Percentiles rank a stretch among this genome's conserved stretches.
phyloP scores from a whole-genome alignment of 2,888 invertebrate species.

The Eristalinus aeneus region DNA sequence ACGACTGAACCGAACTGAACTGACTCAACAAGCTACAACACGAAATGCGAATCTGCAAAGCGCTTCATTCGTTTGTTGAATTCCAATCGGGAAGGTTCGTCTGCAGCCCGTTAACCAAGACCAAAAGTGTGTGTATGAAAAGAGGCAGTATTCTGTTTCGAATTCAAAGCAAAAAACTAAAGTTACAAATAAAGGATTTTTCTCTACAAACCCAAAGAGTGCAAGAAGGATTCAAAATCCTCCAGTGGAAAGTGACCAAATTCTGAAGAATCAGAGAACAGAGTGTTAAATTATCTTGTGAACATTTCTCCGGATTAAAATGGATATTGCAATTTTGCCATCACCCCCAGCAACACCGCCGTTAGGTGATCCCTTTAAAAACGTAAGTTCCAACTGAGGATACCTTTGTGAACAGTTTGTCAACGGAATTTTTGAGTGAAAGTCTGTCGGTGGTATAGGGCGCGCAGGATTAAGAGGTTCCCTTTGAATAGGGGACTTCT shows the following conservation, averaged over 20 bases:
- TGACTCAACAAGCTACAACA: constrained; percentile 69
- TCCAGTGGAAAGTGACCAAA: constrained; percentile 30
- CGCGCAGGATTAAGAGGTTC: background rate
- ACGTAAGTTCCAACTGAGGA: constrained; percentile 76
- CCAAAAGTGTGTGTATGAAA: constrained; percentile 7
- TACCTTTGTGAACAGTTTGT: background rate
- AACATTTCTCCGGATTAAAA: constrained; percentile 67
- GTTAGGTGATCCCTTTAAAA: constrained; percentile 81
- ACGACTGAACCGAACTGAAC: constrained; percentile 24
- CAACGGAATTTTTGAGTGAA: constrained; percentile 54
- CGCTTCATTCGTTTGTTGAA: constrained; percentile 80
- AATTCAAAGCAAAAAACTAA: constrained; percentile 9
- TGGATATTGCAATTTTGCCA: constrained; percentile 81
- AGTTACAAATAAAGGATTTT: constrained; percentile 26
- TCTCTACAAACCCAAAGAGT: background rate
- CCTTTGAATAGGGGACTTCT: background rate
- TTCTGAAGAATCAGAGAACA: constrained; percentile 10
- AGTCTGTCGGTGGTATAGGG: background rate
- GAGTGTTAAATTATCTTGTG: constrained; percentile 43
- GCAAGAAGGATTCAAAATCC: constrained; percentile 5
- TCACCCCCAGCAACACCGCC: constrained; percentile 89
- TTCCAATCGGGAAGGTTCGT: constrained; percentile 78
- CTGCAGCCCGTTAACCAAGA: background rate
- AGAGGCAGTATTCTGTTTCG: background rate
- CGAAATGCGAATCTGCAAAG: constrained; percentile 72